Percentiles rank a stretch among this genome's conserved stretches.
Conservation (phyloP, 2,113 vertebrate genomes). For the Brienomyrus longianalis region DNA sequence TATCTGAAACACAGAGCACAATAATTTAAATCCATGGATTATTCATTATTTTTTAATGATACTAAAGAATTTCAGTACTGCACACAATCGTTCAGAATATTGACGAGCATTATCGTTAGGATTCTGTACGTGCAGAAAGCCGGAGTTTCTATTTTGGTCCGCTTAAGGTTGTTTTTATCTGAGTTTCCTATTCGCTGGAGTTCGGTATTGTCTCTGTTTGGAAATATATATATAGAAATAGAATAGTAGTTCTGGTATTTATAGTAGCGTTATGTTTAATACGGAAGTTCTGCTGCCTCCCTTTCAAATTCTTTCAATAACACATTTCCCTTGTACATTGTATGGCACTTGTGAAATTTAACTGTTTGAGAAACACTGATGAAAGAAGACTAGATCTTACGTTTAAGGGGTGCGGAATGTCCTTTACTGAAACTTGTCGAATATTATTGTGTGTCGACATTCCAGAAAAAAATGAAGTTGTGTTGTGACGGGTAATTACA, state of each 20-base stretch:
- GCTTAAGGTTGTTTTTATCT: conserved; percentile 36
- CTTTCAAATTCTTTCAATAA: conserved; percentile 21
- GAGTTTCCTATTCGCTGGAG: conserved; percentile 11
- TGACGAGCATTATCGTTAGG: neutral
- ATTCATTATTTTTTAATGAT: neutral
- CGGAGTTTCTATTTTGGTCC: conserved; percentile 27
- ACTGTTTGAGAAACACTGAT: conserved; percentile 4
- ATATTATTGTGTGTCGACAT: neutral
- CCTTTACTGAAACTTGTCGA: neutral
- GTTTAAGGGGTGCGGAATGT: neutral
- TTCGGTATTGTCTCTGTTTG: neutral
- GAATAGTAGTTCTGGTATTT: conserved; percentile 48
- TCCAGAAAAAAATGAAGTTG: neutral
- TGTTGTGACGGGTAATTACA: neutral
- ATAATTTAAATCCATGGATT: neutral
- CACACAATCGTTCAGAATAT: no score
- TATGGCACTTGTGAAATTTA: conserved; percentile 22
- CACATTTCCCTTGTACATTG: conserved; percentile 32
- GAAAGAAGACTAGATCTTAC: neutral
- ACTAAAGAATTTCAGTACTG: neutral
- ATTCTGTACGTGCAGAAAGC: conserved; percentile 2
- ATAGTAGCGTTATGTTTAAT: conserved; percentile 26
- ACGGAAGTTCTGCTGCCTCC: conserved; percentile 24
- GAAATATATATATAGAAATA: conserved; percentile 29
- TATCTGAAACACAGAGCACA: neutral